These are phyloP conservation scores for Drosophila ironensis DNA, from an alignment of 1,140 invertebrate species.

Conservation along the genomic window DNA sequence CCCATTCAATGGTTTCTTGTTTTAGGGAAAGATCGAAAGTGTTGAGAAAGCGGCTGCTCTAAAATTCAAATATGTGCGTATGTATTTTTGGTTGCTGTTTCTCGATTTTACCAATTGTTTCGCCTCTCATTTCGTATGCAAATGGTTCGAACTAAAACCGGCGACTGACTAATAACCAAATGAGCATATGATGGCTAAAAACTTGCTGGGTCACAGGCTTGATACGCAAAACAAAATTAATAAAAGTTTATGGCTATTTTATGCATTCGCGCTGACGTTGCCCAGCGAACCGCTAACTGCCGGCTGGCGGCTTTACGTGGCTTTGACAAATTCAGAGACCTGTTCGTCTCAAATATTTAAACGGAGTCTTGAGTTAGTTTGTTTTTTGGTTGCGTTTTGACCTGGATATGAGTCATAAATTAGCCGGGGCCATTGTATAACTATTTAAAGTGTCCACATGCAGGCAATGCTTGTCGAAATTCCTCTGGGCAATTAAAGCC, in stretches of 20 bases:
- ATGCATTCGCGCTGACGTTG: constrained; percentile 53
- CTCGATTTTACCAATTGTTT: constrained; percentile 22
- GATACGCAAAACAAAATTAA: constrained; percentile 17
- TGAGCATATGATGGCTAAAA: constrained; percentile 30
- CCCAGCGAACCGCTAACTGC: constrained; percentile 31
- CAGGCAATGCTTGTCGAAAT: constrained; percentile 22
- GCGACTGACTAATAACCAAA: constrained; percentile 35
- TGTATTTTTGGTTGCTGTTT: neutral
- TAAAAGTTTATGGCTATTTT: constrained; percentile 61
- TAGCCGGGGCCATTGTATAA: constrained; percentile 23
- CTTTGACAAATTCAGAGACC: constrained; percentile 48
- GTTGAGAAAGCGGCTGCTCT: constrained; percentile 8
- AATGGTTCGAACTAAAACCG: constrained; percentile 37
- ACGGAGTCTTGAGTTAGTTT: constrained; percentile 23
- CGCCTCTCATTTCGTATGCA: constrained; percentile 38
- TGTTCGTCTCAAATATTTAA: constrained; percentile 19
- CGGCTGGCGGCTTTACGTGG: constrained; percentile 1
- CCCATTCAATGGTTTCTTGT: neutral
- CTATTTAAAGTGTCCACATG: constrained; percentile 24
- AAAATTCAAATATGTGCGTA: constrained; percentile 14
- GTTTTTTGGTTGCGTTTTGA: constrained; percentile 24
- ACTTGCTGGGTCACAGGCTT: constrained; percentile 42
- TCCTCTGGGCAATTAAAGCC: constrained; percentile 30
- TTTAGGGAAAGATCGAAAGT: constrained; percentile 45
- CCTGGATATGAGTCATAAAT: constrained; percentile 35